Conservation (phyloP, 2,113 vertebrate genomes). For the Thunnus maccoyii region DNA sequence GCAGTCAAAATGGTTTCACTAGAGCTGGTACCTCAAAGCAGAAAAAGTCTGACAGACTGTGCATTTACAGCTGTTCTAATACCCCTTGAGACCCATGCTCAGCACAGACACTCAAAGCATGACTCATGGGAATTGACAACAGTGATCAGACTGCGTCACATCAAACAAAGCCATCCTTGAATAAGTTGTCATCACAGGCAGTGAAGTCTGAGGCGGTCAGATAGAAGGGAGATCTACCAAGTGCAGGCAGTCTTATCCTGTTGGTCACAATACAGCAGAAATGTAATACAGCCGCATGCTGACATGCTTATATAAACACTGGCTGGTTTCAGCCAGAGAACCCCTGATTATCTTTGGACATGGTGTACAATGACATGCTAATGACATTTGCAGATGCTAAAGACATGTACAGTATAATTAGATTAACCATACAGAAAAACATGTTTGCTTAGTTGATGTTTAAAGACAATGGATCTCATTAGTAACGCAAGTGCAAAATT, state of each 20-base stretch:
- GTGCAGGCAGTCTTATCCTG: neutral
- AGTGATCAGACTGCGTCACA: slow-evolving; percentile 41
- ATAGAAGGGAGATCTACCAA: slow-evolving; percentile 10
- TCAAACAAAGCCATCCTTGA: slow-evolving; percentile 39
- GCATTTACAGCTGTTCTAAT: slow-evolving; percentile 54
- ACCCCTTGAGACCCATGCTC: slow-evolving; percentile 29
- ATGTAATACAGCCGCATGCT: slow-evolving; percentile 1
- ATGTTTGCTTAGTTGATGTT: slow-evolving; percentile 3
- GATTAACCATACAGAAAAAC: slow-evolving; percentile 23
- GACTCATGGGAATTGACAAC: slow-evolving; percentile 44
- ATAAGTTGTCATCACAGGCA: slow-evolving; percentile 28
- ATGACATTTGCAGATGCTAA: neutral
- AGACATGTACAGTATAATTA: slow-evolving; percentile 4
- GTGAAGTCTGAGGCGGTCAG: slow-evolving; percentile 2
- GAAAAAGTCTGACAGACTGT: slow-evolving; percentile 26
- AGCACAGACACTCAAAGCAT: slow-evolving; percentile 32
- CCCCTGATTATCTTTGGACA: neutral
- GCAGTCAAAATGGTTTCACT: slow-evolving; percentile 27
- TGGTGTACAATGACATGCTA: neutral
- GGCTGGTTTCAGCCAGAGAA: neutral
- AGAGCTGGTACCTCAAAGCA: slow-evolving; percentile 30
- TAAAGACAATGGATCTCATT: slow-evolving; percentile 9
- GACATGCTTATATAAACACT: neutral
- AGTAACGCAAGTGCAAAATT: slow-evolving; percentile 18
- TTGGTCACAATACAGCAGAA: slow-evolving; percentile 11